phyloP scores from a whole-genome alignment of 2,888 invertebrate genomes.

The Artemia sp. region DNA sequence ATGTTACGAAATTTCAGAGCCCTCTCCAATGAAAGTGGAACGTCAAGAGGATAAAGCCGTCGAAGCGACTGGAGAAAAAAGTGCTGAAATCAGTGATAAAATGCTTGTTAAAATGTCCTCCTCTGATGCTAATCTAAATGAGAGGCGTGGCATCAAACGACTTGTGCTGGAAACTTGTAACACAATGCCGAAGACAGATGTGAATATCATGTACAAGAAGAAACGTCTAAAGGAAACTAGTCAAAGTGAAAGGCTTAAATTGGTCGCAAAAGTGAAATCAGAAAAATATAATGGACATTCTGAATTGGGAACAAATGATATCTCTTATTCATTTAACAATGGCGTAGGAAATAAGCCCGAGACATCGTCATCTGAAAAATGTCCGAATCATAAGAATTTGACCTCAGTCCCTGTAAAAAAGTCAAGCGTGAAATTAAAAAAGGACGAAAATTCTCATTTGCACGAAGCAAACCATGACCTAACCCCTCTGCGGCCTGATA shows the following conservation, averaged over 20 bases:
- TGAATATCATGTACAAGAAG: background rate
- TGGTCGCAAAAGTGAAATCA: background rate
- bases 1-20: background rate
- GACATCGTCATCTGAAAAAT: too few species aligned
- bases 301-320: too few species aligned
- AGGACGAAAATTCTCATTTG: too few species aligned
- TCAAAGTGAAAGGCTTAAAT: slow-evolving; percentile 5
- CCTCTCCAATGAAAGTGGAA: background rate
- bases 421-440: too few species aligned
- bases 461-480: background rate
- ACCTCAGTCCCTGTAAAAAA: too few species aligned
- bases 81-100: background rate
- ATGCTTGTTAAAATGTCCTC: background rate
- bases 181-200: background rate
- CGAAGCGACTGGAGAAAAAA: background rate
- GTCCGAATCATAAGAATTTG: too few species aligned
- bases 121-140: background rate
- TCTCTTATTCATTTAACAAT: too few species aligned
- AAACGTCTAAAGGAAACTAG: background rate
- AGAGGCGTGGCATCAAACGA: slow-evolving; percentile 1
- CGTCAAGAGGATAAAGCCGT: background rate
- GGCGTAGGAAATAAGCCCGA: too few species aligned
- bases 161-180: background rate
- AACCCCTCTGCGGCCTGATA: slow-evolving; percentile 8
- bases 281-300: background rate